Evolutionary conservation across 2,113 vertebrate genomes (phyloP), one percentile per base, ranked within the genome.

Genomic region (Jaculus jaculus): DNA sequence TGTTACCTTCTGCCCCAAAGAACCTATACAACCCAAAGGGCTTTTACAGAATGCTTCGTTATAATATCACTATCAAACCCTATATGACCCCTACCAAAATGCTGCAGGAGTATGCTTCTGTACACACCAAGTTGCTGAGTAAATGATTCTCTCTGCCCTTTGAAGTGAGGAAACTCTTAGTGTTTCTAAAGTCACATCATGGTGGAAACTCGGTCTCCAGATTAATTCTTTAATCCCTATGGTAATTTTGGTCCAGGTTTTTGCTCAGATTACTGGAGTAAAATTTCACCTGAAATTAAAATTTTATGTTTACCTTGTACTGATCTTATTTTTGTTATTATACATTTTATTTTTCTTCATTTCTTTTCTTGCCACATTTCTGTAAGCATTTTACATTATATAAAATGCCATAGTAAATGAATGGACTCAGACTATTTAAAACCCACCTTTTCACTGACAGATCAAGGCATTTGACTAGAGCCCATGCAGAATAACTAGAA

Each of bases 61-160:
- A 74, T 63, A 28, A 66, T 10, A 10, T 30, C 26, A 24, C 28
- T 66, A 28, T 66, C 30, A 28, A 66, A 66, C 23, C n/a, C n/a
- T n/a, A n/a, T n/a, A n/a, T n/a, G n/a, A n/a, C n/a, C 42, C 42
- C 42, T 68, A 51, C 96, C 94, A 95, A 68, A 92, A 82, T 15
- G n/a, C 28, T 42, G 54, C 16, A 1, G 6, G 42, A 4, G 28
- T 77, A 2, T 81, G 58, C 26, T 24, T 80, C 63, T 63, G 2
- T 21, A 20, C 1, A 21, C 32, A 21, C 32, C 42, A 66, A 58
- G 63, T 65, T 80, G 84, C 28, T 71, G 23, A 21, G 21, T 75
- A 68, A 61, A 23, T 37, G 0, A 75, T 87, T 87, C 84, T 24
- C 68, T 8, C 66, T 88, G 69, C 28, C 21, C 68, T 95, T 83